phyloP scores from a whole-genome alignment of 1,140 invertebrate species.

The Anagrus nilaparvatae region DNA sequence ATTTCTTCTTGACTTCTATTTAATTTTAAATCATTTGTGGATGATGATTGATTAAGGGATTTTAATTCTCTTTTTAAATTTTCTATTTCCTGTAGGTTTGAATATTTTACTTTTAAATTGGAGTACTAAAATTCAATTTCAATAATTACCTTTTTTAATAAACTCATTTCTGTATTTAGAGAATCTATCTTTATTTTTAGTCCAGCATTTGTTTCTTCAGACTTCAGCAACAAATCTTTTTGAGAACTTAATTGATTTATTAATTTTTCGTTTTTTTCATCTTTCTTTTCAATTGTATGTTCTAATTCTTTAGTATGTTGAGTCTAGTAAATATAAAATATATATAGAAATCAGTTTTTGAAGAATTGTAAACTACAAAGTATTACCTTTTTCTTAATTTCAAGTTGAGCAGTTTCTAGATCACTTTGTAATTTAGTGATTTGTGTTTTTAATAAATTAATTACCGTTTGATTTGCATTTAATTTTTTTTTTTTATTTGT shows the following conservation, averaged over 20 bases:
- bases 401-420: constrained; percentile 29
- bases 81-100: constrained; percentile 34
- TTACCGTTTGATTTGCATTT: constrained; percentile 24
- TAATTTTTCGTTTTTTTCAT: constrained; percentile 36
- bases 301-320: constrained; percentile 36
- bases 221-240: constrained; percentile 34
- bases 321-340: constrained; percentile 21
- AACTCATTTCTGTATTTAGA: constrained; percentile 33
- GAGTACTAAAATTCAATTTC: constrained; percentile 1
- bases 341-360: constrained; percentile 2
- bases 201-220: constrained; percentile 28
- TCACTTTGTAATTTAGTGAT: constrained; percentile 38
- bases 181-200: constrained; percentile 30
- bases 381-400: constrained; percentile 37
- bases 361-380: background rate
- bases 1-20: constrained; percentile 40
- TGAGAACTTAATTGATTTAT: constrained; percentile 28
- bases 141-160: constrained; percentile 36
- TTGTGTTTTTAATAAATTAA: constrained; percentile 36
- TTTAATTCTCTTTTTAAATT: constrained; percentile 40
- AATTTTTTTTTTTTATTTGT: constrained; percentile 1
- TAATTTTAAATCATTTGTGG: constrained; percentile 34
- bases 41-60: constrained; percentile 27
- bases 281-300: constrained; percentile 32
- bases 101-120: background rate